These are phyloP conservation scores for Echiichthys vipera DNA, from an alignment of 2,797 vertebrate species.

Conservation along the genomic window DNA sequence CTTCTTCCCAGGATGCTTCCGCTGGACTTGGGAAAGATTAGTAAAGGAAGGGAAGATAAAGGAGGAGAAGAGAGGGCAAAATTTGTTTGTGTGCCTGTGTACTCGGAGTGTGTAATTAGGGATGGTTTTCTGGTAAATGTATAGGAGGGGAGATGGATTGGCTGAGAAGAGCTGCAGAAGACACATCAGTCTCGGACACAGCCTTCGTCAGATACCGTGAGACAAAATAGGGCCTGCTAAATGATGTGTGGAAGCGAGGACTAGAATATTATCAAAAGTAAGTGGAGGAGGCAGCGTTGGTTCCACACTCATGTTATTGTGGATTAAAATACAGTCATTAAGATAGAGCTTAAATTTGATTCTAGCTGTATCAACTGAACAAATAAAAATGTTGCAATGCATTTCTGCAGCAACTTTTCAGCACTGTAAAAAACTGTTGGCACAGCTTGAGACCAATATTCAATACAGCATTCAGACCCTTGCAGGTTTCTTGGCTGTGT, in stretches of 20 bases:
- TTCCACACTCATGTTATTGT: constrained; percentile 3
- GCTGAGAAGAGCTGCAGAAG: constrained; percentile 32
- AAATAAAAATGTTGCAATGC: background rate
- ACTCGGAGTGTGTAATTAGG: constrained; percentile 62
- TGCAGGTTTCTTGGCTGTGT: constrained; percentile 51
- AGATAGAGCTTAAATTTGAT: constrained; percentile 9
- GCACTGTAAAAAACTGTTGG: constrained; percentile 2
- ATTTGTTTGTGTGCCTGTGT: constrained; percentile 54
- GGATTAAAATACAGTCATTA: background rate
- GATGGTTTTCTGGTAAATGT: constrained; percentile 53
- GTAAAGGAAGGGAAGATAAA: constrained; percentile 62
- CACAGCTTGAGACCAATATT: constrained; percentile 34
- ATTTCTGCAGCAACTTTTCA: constrained; percentile 20
- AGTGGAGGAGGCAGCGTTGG: constrained; percentile 8
- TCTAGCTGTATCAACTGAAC: constrained; percentile 8
- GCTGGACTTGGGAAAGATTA: constrained; percentile 57
- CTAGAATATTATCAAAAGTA: constrained; percentile 5
- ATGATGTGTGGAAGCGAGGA: constrained; percentile 33
- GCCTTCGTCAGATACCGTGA: constrained; percentile 28
- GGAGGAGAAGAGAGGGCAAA: constrained; percentile 60
- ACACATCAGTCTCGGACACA: constrained; percentile 29
- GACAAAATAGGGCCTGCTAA: constrained; percentile 36
- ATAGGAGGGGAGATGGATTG: constrained; percentile 47
- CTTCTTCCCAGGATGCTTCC: constrained; percentile 59
- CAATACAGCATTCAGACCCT: constrained; percentile 48